These are phyloP conservation scores for Callitettix versicolor DNA, from an alignment of 1,140 invertebrate genomes.

Conservation along the genomic window DNA sequence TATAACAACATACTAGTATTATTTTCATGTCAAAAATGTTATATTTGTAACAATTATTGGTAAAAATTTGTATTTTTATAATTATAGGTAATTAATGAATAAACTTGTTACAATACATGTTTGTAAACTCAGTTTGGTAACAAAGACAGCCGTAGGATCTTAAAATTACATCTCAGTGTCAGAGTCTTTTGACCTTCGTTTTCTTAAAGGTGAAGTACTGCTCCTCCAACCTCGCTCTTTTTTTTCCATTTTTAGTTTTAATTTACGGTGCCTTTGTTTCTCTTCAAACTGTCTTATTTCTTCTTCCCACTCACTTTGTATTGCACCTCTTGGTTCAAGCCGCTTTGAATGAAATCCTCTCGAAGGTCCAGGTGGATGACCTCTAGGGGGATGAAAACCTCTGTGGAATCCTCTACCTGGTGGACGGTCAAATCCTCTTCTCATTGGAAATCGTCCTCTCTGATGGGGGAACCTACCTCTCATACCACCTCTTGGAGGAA, in stretches of 20 bases:
- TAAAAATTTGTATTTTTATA: too few relatives aligned
- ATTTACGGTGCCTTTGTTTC: conserved; percentile 9
- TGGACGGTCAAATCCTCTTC: neutral
- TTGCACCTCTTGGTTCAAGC: neutral
- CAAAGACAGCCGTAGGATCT: too few relatives aligned
- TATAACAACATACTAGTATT: too few relatives aligned
- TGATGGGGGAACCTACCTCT: neutral
- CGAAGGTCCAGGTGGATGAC: neutral
- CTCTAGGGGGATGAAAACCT: neutral
- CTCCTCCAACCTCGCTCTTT: conserved; percentile 3
- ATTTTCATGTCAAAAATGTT: too few relatives aligned
- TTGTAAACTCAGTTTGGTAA: too few relatives aligned
- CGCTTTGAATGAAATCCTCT: conserved; percentile 8
- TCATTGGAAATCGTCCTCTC: neutral
- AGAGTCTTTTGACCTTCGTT: conserved; percentile 2
- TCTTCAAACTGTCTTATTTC: conserved; percentile 24
- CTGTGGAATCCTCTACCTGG: conserved; percentile 8
- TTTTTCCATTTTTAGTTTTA: conserved; percentile 8
- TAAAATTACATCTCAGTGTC: neutral
- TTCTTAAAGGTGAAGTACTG: neutral
- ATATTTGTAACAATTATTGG: too few relatives aligned
- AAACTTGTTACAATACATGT: too few relatives aligned
- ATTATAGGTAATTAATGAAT: too few relatives aligned
- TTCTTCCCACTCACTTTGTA: conserved; percentile 23
- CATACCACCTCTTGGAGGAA: neutral